phyloP scores from a whole-genome alignment of 2,888 invertebrate genomes.

The Caenorhabditis angaria region DNA sequence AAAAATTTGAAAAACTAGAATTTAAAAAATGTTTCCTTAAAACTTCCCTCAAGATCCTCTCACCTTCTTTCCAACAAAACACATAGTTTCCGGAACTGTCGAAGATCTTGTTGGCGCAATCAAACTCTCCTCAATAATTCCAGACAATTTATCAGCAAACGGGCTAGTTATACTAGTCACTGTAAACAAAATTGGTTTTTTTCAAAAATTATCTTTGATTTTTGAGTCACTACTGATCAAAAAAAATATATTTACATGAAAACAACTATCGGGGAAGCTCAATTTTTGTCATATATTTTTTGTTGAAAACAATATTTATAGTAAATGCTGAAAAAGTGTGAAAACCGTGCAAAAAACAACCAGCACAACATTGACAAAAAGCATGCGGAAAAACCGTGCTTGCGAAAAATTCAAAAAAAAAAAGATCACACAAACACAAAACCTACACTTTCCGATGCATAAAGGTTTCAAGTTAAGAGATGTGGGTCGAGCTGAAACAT shows the following conservation, averaged over 20 bases:
- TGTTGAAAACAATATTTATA: constrained; percentile 23
- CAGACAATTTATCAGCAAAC: constrained; percentile 52
- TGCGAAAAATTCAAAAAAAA: not conserved
- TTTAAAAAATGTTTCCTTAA: no score
- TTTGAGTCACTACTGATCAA: not conserved
- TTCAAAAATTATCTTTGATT: not conserved
- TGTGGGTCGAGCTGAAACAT: constrained; percentile 89
- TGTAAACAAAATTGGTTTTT: constrained; percentile 37
- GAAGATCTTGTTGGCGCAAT: constrained; percentile 57
- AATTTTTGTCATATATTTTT: not conserved
- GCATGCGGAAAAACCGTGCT: not conserved
- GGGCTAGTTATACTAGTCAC: constrained; percentile 59
- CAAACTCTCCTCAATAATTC: constrained; percentile 56
- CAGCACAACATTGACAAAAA: constrained; percentile 6
- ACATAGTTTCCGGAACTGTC: constrained; percentile 67
- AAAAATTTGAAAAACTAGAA: no score
- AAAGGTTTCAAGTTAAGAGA: constrained; percentile 88
- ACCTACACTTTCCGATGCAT: constrained; percentile 64
- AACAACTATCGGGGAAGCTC: not conserved
- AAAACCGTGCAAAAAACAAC: constrained; percentile 35
- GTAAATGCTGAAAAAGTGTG: constrained; percentile 14
- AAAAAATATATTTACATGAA: constrained; percentile 4
- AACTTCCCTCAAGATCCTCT: no score
- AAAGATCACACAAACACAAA: constrained; percentile 35
- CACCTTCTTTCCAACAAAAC: constrained; percentile 15